A percentile compares a stretch with the other conserved stretches of the same genome.
These are phyloP conservation scores for Rhizoglyphus robini DNA, from an alignment of 1,140 invertebrate genomes.

Conservation along the genomic window DNA sequence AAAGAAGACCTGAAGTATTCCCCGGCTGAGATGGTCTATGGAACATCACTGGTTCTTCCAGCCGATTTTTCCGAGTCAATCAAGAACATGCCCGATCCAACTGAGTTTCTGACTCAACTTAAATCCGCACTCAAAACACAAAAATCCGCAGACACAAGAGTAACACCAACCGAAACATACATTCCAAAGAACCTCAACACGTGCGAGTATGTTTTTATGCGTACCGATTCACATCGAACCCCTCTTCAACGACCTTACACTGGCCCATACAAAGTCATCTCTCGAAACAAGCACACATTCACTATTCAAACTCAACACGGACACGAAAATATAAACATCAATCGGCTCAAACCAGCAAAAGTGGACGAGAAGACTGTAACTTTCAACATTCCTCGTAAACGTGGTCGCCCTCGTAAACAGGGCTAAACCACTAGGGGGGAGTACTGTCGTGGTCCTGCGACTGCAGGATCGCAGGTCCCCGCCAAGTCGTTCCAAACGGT, in stretches of 20 bases:
- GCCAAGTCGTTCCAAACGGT: no score
- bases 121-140: background rate
- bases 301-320: background rate
- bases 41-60: slow-evolving; percentile 24
- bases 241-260: slow-evolving; percentile 1
- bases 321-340: background rate
- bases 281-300: background rate
- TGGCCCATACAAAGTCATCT: background rate
- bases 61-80: slow-evolving; percentile 20
- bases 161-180: background rate
- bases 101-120: background rate
- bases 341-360: background rate
- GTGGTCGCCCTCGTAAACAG: background rate
- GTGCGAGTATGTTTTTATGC: background rate
- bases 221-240: background rate
- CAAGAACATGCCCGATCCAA: background rate
- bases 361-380: no score
- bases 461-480: no score
- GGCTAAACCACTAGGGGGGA: background rate
- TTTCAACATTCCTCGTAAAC: background rate
- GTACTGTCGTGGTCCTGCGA: no score
- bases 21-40: slow-evolving; percentile 26
- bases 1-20: slow-evolving; percentile 29
- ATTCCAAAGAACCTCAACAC: background rate
- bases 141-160: no score